These are phyloP conservation scores for Zaprionus lineosus DNA, from an alignment of 2,888 invertebrate genomes.

Conservation along the genomic window DNA sequence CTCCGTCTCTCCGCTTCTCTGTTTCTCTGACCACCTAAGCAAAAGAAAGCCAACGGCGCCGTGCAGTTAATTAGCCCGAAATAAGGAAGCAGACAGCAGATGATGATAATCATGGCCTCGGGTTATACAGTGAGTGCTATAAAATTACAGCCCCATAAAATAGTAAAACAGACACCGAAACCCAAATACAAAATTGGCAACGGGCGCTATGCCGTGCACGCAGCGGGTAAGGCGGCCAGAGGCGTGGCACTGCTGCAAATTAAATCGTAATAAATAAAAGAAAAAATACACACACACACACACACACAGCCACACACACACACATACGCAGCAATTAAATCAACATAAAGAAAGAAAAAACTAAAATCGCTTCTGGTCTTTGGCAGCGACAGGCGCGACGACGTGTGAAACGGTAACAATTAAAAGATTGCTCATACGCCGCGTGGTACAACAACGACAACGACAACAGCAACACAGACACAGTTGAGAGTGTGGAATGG, in stretches of 20 bases:
- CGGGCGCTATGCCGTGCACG: slow-evolving; percentile 50
- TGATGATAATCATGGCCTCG: slow-evolving; percentile 52
- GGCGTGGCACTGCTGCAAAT: slow-evolving; percentile 38
- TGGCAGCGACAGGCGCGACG: slow-evolving; percentile 34
- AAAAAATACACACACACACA: not conserved
- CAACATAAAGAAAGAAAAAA: slow-evolving; percentile 24
- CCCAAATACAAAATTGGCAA: slow-evolving; percentile 58
- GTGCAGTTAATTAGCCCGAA: slow-evolving; percentile 64
- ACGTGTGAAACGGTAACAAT: slow-evolving; percentile 69
- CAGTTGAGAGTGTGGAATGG: not conserved
- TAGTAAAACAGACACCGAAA: slow-evolving; percentile 66
- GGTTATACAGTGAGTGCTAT: slow-evolving; percentile 52
- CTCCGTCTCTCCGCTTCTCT: too few species aligned
- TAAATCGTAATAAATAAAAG: slow-evolving; percentile 56
- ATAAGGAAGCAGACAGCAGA: slow-evolving; percentile 72
- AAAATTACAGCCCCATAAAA: slow-evolving; percentile 63
- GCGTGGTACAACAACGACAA: slow-evolving; percentile 41
- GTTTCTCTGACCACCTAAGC: too few species aligned
- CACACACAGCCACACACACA: not conserved
- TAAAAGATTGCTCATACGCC: slow-evolving; percentile 67
- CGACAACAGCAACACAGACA: too few species aligned
- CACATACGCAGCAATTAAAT: slow-evolving; percentile 50
- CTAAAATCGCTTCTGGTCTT: slow-evolving; percentile 64
- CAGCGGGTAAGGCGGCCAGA: slow-evolving; percentile 1
- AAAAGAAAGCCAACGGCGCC: slow-evolving; percentile 51